Base-by-base conservation (phyloP, 2,113 vertebrate genomes). In the Albula goreensis region DNA sequence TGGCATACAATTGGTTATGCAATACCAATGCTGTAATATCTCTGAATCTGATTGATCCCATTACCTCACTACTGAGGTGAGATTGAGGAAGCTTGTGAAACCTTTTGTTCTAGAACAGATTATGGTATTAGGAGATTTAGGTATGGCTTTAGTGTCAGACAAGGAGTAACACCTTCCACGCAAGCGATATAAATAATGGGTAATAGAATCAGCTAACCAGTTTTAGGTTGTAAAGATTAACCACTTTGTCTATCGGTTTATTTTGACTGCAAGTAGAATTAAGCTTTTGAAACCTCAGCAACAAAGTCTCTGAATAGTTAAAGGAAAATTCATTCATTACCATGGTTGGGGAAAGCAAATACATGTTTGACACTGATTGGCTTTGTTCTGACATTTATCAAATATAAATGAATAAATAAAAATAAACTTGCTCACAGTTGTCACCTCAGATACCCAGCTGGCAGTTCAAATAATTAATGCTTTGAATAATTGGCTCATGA, bases 1-100 rank as follows among this genome's bases (percentile, higher is more conserved):
- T 57, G 25, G 74, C 41, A 41, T 85, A 8, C 79, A 2, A 10
- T 48, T 15, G 52, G n/a, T 15, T 78, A 49, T 78, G 53, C 56
- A 83, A 60, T 57, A 41, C 60, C 25, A 63, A 19, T 84, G 48
- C 63, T 84, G 50, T 84, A 5, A n/a, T 12, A 84, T 56, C 53
- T 85, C 50, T 79, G 51, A 78, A 49, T 78, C 17, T 85, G 70
- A 78, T 78, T 70, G 22, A 70, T 19, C 19, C 60, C 63, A n/a
- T 19, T 6, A 70, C 63, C 63, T 7, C 53, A 56, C 63, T 60
- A 60, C 56, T 11, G 11, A 15, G 56, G 56, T 60, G 56, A 12
- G 56, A 12, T 3, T 1, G 11, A 15, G 56, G 56, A 60, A 60
- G 3, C 56, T 70, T n/a, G 4, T 4, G 19, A n/a, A 5, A n/a